Conservation (phyloP, 2,113 vertebrate genomes). For the Petrocephalus microphthalmus region DNA sequence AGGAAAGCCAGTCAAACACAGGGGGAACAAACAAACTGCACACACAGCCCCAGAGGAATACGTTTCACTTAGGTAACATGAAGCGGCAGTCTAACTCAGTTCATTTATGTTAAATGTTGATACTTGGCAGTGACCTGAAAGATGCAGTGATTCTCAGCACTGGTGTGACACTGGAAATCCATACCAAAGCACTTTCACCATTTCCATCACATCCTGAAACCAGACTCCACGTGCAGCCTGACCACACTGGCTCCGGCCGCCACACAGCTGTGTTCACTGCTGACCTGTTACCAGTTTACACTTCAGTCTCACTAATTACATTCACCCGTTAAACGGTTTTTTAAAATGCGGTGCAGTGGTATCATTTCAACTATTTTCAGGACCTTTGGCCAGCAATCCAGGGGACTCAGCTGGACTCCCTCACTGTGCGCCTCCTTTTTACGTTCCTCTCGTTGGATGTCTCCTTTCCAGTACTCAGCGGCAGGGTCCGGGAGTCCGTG, state of each 20-base stretch:
- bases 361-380: background rate
- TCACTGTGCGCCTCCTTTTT: constrained; percentile 16
- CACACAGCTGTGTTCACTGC: background rate
- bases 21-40: background rate
- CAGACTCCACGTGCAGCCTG: background rate
- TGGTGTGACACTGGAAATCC: background rate
- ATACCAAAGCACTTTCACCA: background rate
- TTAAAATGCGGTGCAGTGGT: background rate
- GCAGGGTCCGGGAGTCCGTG: background rate
- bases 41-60: background rate
- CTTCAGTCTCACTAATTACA: background rate
- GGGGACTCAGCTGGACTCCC: constrained; percentile 11
- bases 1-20: background rate
- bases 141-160: background rate
- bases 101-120: background rate
- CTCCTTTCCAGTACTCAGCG: background rate
- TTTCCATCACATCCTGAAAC: background rate
- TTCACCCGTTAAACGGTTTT: background rate
- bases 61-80: background rate
- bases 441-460: background rate
- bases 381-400: background rate
- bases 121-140: background rate
- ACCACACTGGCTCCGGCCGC: background rate
- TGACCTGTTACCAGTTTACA: background rate
- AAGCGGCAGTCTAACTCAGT: background rate